These are phyloP conservation scores for Pogonophryne albipinna DNA, from an alignment of 2,797 vertebrate genomes.

Conservation along the genomic window DNA sequence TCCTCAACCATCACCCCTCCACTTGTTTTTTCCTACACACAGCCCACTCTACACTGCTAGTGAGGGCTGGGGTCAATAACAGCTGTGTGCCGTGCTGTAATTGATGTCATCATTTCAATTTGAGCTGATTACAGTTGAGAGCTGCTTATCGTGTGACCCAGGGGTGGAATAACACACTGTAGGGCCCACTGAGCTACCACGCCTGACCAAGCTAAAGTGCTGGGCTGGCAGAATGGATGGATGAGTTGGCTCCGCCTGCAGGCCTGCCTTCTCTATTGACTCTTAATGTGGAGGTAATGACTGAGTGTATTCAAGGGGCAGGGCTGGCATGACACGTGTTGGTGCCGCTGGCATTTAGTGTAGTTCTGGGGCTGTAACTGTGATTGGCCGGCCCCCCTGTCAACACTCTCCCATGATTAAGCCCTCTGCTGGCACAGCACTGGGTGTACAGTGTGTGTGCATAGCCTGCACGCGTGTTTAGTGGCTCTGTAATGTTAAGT, in stretches of 20 bases:
- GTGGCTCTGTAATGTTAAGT: conserved; percentile 5
- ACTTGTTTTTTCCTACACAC: conserved; percentile 3
- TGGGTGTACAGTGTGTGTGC: neutral
- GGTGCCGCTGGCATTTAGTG: conserved; percentile 61
- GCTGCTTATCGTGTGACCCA: conserved; percentile 81
- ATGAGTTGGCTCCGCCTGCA: conserved; percentile 58
- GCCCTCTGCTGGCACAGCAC: conserved; percentile 22
- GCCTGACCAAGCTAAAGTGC: conserved; percentile 72
- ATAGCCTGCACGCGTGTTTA: neutral
- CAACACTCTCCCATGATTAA: conserved; percentile 50
- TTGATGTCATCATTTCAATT: conserved; percentile 89
- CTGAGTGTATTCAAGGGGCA: conserved; percentile 67
- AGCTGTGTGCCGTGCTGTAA: conserved; percentile 80
- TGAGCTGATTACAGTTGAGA: conserved; percentile 86
- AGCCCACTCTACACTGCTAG: conserved; percentile 46
- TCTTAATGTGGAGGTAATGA: conserved; percentile 77
- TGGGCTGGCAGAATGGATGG: conserved; percentile 58
- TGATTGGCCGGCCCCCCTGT: conserved; percentile 52
- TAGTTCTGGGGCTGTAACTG: conserved; percentile 53
- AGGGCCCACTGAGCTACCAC: conserved; percentile 66
- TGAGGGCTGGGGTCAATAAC: conserved; percentile 83
- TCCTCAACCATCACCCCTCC: conserved; percentile 35
- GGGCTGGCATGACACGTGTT: conserved; percentile 53
- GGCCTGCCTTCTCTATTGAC: conserved; percentile 70
- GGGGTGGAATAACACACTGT: conserved; percentile 70